phyloP scores from a whole-genome alignment of 2,113 vertebrate genomes.

The Rhinolophus ferrumequinum region DNA sequence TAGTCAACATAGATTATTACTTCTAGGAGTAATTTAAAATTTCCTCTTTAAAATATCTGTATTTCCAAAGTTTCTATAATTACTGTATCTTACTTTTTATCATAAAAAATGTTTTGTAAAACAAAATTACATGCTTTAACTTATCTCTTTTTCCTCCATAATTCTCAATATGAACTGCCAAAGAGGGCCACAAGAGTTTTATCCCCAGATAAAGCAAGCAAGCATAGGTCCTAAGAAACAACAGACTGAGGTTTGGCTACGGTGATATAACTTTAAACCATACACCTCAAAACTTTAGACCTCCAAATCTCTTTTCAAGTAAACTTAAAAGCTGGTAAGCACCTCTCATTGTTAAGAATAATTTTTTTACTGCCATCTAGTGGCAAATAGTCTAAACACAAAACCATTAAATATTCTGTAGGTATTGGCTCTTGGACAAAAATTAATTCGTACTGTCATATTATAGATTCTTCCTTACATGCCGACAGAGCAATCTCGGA shows the following conservation, averaged over 20 bases:
- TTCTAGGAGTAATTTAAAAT: conserved; percentile 8
- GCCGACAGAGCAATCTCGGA: neutral
- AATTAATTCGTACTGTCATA: neutral
- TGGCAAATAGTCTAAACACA: conserved; percentile 35
- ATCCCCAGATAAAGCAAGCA: conserved; percentile 12
- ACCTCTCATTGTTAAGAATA: neutral
- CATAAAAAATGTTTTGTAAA: conserved; percentile 27
- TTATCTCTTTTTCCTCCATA: neutral
- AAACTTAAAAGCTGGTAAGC: conserved; percentile 30
- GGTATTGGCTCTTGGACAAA: neutral
- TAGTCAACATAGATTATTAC: neutral
- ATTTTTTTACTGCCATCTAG: conserved; percentile 53
- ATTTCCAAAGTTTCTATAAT: conserved; percentile 45
- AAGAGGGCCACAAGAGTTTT: neutral
- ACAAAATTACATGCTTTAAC: neutral
- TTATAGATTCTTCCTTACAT: conserved; percentile 27
- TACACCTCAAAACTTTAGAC: neutral
- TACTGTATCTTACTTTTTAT: conserved; percentile 17
- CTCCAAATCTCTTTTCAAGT: conserved; percentile 13
- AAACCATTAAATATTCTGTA: conserved; percentile 4
- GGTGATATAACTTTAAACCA: conserved; percentile 29
- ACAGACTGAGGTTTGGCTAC: neutral
- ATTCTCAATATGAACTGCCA: neutral
- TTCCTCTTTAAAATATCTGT: neutral
- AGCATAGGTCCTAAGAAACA: neutral